These are phyloP conservation scores for Fregata magnificens DNA, from an alignment of 2,113 vertebrate genomes.

Conservation along the genomic window DNA sequence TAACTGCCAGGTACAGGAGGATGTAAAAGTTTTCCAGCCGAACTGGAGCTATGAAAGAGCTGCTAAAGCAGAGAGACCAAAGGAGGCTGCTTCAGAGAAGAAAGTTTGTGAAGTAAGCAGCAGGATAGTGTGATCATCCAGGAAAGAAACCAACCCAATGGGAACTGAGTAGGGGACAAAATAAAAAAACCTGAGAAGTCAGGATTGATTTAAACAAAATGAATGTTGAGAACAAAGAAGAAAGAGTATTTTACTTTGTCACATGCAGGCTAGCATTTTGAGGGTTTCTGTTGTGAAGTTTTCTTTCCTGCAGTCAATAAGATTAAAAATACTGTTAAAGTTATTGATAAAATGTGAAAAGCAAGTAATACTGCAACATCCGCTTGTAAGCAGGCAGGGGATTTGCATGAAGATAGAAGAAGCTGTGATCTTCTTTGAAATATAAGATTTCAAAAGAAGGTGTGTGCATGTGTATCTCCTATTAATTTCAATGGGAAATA, in stretches of 20 bases:
- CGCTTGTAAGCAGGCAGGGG: not conserved
- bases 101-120: not conserved
- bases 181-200: not conserved
- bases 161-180: not conserved
- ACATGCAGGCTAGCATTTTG: not conserved
- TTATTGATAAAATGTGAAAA: not conserved
- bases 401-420: not conserved
- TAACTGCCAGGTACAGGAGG: not conserved
- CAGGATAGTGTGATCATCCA: not conserved
- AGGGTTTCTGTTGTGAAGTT: not conserved
- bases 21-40: not conserved
- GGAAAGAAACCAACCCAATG: not conserved
- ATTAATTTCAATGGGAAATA: not conserved
- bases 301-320: not conserved
- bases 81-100: not conserved
- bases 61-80: not conserved
- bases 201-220: not conserved
- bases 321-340: not conserved
- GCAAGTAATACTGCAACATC: not conserved
- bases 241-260: not conserved
- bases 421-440: not conserved
- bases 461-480: not conserved
- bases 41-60: not conserved
- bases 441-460: not conserved
- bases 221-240: not conserved